Base-by-base conservation (phyloP, 2,797 vertebrate species). In the Syngnathus acus region DNA sequence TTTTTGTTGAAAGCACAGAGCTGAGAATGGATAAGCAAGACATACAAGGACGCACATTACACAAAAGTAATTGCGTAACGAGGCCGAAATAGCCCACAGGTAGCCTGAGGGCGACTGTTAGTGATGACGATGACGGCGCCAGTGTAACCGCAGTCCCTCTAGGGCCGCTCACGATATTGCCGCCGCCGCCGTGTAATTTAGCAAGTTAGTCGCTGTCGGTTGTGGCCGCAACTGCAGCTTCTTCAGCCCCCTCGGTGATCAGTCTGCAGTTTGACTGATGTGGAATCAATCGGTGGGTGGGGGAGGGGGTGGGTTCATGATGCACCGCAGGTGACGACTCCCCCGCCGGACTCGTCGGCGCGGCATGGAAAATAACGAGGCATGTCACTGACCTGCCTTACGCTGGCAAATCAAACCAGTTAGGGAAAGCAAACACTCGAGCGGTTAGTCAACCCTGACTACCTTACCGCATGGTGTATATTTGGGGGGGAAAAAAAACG, bases 211-310 rank as follows among this genome's bases (percentile, higher is more conserved):
- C 39, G 39, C 6, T 9, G 9, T 40, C 39, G 9, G 6, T 40
- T 40, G 39, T 40, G 39, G 39, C 32, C 32, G 32, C 17, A 6
- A 38, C 45, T 19, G 6, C 3, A 58, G 68, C 62, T 64, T 77
- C 77, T 53, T 61, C 26, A 73, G 64, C 70, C 65, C 53, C 32
- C 37, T 73, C 69, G 64, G 64, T 68, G 14, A 65, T 65, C 68
- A 69, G 72, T 65, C 65, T 66, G 72, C 51, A 62, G 72, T 70
- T 58, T 43, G 60, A 9, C 51, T 62, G 64, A 73, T 68, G 76
- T 26, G 42, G 59, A 68, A 82, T 86, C 74, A 76, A 82, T 86
- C 73, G 64, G 32, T 32, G 3, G 32, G 32, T 26, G 23, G 17
- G 45, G 54, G 55, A 76, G 68, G 23, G 23, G 23, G 23, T 32